Conservation (phyloP, 2,888 invertebrate species). For the Mythimna lalbum region DNA sequence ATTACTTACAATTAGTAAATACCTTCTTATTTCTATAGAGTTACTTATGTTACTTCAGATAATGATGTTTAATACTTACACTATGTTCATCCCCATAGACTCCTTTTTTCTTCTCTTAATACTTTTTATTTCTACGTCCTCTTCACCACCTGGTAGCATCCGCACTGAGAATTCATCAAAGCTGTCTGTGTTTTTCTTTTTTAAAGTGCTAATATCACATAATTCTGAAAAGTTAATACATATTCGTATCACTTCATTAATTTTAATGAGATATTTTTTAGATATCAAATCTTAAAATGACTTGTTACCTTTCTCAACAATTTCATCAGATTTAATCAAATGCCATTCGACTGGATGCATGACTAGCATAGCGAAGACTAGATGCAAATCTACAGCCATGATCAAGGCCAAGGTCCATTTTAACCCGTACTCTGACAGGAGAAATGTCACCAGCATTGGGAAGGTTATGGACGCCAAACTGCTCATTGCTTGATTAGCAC, state of each 20-base stretch:
- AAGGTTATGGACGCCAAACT: constrained; percentile 93
- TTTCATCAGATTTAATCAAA: constrained; percentile 78
- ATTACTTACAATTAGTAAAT: not conserved
- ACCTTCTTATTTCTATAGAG: not conserved
- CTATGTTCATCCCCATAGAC: constrained; percentile 83
- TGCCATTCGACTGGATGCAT: constrained; percentile 95
- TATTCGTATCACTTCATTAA: not conserved
- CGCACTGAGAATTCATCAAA: constrained; percentile 81
- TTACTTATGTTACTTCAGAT: not conserved
- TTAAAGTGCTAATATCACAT: constrained; percentile 41
- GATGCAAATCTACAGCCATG: constrained; percentile 92
- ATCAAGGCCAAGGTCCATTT: constrained; percentile 93
- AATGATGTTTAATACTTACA: constrained; percentile 75
- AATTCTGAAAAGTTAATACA: constrained; percentile 38
- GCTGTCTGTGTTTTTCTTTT: constrained; percentile 69
- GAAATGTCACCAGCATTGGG: constrained; percentile 92
- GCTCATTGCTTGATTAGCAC: constrained; percentile 93
- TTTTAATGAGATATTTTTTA: not conserved
- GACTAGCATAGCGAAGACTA: constrained; percentile 92
- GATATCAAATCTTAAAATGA: not conserved
- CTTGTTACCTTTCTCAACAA: constrained; percentile 63
- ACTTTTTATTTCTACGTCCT: constrained; percentile 71
- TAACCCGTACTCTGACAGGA: constrained; percentile 92
- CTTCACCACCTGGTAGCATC: constrained; percentile 83
- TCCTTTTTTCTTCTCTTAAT: constrained; percentile 70